A percentile compares a stretch with the other conserved stretches of the same genome.
Evolutionary conservation across 2,888 invertebrate genomes (phyloP).

Genomic region (Copidosoma aretas): DNA sequence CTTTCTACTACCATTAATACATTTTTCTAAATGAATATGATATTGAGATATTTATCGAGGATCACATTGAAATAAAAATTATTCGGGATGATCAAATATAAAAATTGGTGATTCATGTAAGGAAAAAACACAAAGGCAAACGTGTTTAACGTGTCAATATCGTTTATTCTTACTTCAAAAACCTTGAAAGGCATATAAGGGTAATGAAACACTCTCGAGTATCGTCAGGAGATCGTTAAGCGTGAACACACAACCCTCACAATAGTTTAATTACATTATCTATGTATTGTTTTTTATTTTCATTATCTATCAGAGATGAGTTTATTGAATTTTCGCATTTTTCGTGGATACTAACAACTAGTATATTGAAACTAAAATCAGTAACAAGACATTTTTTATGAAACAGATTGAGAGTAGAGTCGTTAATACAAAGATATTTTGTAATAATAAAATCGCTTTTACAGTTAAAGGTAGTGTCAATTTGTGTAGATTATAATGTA

Average conservation of each 20-base stretch:
- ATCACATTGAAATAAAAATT: too few species aligned
- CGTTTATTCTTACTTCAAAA: constrained; percentile 49
- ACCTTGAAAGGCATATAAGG: constrained; percentile 47
- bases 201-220: constrained; percentile 45
- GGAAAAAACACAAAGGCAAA: not conserved
- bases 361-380: not conserved
- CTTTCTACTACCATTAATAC: too few species aligned
- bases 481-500: constrained; percentile 3
- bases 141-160: constrained; percentile 49
- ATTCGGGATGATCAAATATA: too few species aligned
- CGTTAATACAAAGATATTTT: not conserved
- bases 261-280: constrained; percentile 19
- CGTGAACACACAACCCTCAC: constrained; percentile 23
- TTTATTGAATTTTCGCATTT: not conserved
- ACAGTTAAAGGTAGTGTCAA: constrained; percentile 10
- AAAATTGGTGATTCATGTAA: too few species aligned
- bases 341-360: not conserved
- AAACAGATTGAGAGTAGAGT: not conserved
- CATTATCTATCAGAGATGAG: not conserved
- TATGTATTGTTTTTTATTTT: not conserved
- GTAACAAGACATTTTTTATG: not conserved
- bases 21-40: too few species aligned
- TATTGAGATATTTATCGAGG: too few species aligned
- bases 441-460: not conserved
- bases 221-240: constrained; percentile 47